These are phyloP conservation scores for Alosa alosa DNA, from an alignment of 2,113 vertebrate genomes.

Conservation along the genomic window DNA sequence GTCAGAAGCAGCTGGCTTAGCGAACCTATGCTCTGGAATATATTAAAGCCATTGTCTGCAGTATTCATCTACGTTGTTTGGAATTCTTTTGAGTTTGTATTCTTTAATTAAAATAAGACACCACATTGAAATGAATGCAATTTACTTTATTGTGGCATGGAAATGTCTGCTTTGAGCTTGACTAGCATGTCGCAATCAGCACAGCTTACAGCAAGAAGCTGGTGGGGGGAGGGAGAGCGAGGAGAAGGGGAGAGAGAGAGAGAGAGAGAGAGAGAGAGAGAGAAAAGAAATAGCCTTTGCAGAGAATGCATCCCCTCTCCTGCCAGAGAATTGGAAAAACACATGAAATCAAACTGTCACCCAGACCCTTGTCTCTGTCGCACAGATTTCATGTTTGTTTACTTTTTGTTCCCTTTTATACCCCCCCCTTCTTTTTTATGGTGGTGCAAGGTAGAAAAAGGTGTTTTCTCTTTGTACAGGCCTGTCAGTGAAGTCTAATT, in stretches of 20 bases:
- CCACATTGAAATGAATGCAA: conserved; percentile 42
- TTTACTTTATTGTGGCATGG: conserved; percentile 47
- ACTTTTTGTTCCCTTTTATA: neutral
- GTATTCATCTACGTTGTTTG: no score
- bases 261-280: conserved; percentile 5
- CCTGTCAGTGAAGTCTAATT: neutral
- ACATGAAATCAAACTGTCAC: conserved; percentile 30
- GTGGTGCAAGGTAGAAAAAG: neutral
- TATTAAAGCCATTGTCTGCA: no score
- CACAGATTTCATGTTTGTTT: neutral
- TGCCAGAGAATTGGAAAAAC: conserved; percentile 35
- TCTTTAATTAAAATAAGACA: no score
- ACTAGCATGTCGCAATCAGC: conserved; percentile 45
- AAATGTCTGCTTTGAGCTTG: conserved; percentile 37
- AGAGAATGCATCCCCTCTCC: conserved; percentile 18
- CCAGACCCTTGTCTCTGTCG: conserved; percentile 8
- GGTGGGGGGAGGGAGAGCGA: neutral
- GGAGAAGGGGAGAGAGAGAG: conserved; percentile 15
- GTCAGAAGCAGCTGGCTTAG: no score
- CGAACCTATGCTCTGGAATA: no score
- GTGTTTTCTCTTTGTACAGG: neutral
- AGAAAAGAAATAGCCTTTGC: neutral
- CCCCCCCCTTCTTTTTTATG: neutral
- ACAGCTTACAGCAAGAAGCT: neutral
- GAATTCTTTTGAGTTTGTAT: no score